These are phyloP conservation scores for Atrichornis clamosus DNA, from an alignment of 2,113 vertebrate species.

Conservation along the genomic window DNA sequence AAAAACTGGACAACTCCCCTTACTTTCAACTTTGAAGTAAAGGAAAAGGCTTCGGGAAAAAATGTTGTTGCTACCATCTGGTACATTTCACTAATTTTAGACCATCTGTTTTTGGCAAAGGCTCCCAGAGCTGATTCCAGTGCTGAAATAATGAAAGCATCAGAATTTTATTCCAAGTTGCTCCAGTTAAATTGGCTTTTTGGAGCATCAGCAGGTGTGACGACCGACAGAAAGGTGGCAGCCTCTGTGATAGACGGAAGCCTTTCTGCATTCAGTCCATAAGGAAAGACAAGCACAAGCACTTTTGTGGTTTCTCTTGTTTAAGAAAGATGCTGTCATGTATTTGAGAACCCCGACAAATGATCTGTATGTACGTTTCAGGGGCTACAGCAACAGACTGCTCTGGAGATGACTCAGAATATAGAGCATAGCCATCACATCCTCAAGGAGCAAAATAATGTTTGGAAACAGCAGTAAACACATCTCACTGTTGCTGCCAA, in stretches of 20 bases:
- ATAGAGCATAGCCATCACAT: neutral
- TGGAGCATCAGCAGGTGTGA: neutral
- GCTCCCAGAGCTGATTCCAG: neutral
- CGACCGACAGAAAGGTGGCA: neutral
- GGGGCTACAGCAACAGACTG: neutral
- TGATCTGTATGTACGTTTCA: neutral
- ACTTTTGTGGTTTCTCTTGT: neutral
- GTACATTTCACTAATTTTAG: neutral
- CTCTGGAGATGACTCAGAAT: neutral
- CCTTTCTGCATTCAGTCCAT: neutral
- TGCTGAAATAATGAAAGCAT: neutral
- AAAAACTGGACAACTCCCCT: neutral
- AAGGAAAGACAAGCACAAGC: neutral
- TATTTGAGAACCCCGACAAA: neutral
- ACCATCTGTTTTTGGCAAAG: constrained; percentile 12
- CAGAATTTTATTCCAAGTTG: neutral
- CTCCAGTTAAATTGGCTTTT: neutral
- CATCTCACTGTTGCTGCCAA: neutral
- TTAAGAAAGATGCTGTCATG: neutral
- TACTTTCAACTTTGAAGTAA: neutral
- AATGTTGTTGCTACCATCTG: neutral
- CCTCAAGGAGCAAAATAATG: neutral
- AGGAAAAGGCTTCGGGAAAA: neutral
- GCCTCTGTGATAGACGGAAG: neutral
- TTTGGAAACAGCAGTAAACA: neutral